Evolutionary conservation across 2,113 vertebrate species (phyloP).

Genomic region (Larimichthys polyactis): DNA sequence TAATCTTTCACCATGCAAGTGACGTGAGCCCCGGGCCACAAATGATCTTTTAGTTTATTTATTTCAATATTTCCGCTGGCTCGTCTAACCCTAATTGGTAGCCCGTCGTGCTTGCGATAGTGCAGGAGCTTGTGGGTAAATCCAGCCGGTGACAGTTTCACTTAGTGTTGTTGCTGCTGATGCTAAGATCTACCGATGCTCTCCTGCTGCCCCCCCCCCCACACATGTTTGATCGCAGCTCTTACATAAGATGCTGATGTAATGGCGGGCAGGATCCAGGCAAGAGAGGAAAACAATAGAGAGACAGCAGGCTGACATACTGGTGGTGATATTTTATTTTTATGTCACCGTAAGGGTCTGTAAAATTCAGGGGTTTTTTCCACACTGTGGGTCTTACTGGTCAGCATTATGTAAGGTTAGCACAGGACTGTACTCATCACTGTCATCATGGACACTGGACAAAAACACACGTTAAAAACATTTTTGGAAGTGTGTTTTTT

Average conservation of each 20-base stretch:
- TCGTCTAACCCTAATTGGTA: slow-evolving; percentile 67
- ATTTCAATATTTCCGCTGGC: slow-evolving; percentile 78
- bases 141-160: slow-evolving; percentile 46
- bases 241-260: slow-evolving; percentile 73
- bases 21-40: slow-evolving; percentile 70
- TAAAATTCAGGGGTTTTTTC: neutral
- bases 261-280: slow-evolving; percentile 48
- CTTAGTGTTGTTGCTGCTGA: slow-evolving; percentile 48
- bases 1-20: slow-evolving; percentile 80
- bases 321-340: slow-evolving; percentile 30
- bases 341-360: slow-evolving; percentile 1
- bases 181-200: slow-evolving; percentile 44
- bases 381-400: neutral
- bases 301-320: slow-evolving; percentile 11
- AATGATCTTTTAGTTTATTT: slow-evolving; percentile 83
- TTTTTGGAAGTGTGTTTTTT: too few relatives aligned
- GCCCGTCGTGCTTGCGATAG: slow-evolving; percentile 32
- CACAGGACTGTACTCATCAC: neutral
- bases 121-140: slow-evolving; percentile 38
- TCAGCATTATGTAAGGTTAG: slow-evolving; percentile 4
- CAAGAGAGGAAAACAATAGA: slow-evolving; percentile 59
- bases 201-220: slow-evolving; percentile 41
- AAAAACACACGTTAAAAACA: neutral
- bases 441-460: neutral
- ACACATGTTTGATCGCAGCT: slow-evolving; percentile 46